Base-by-base conservation (phyloP, 2,888 invertebrate genomes). In the Muschampia plurimacula region DNA sequence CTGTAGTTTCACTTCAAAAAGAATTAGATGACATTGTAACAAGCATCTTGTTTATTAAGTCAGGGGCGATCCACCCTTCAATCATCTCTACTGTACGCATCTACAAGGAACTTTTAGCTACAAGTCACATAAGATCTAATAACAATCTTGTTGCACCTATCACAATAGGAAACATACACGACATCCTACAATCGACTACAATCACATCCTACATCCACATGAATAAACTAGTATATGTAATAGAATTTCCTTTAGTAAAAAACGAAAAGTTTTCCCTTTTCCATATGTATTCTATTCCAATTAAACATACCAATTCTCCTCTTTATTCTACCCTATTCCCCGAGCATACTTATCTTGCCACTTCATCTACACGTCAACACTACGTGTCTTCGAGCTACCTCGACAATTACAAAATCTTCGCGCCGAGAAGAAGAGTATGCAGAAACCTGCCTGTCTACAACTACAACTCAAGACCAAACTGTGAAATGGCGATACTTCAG, bases 1-100 rank as follows among this genome's bases (percentile, higher is more conserved):
- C 46, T 0, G 65, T 66, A 4, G 15, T 66, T 57, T 44, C 64
- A 15, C n/a, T 73, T 8, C 57, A 73, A 46, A 73, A 15, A 46
- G 64, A 68, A 68, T 13, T 68, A 65, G 59, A 68, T n/a, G 64
- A 73, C 5, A 73, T 73, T 0, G 57, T 57, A 12, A 57, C 55
- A 44, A 72, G 67, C 32, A 68, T 64, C 39, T 72, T 72, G 55
- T 67, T 67, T 69, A 69, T 55, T 52, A 72, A 72, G 41, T 72
- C 72, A 22, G 59, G 64, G 2, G 72, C 72, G 57, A 72, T 72
- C n/a, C 72, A 72, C 28, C 73, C 59, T 2, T 69, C 73, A 36
- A 73, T 73, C 3, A 73, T 73, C 2, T 69, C 73, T 22, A 73
- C 65, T 22, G 36, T 64, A 13, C 64, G 65, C 7, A 57, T 73